These are phyloP conservation scores for Zoanthus sociatus DNA, from an alignment of 92 coral and sea anemone genomes.

Conservation along the genomic window DNA sequence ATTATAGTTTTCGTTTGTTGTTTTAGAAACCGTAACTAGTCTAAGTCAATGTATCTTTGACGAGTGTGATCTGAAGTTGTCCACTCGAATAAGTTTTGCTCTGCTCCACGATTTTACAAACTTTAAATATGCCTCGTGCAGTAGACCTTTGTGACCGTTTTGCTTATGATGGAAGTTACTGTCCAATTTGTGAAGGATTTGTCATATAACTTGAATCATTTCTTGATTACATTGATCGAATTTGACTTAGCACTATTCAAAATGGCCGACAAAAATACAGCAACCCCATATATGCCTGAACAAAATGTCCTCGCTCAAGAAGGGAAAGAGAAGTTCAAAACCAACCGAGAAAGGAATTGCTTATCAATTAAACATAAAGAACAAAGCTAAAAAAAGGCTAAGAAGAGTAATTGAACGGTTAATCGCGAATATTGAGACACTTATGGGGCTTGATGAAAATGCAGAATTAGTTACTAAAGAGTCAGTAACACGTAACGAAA, in stretches of 20 bases:
- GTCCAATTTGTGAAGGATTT: not conserved
- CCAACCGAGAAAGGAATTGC: constrained; percentile 54
- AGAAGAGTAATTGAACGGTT: not conserved
- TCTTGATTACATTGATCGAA: not conserved
- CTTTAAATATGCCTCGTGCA: not conserved
- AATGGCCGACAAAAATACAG: not conserved
- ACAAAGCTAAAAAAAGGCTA: constrained; percentile 43
- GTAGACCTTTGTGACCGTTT: constrained; percentile 1
- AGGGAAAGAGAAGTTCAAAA: constrained; percentile 32
- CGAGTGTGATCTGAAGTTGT: too few species aligned
- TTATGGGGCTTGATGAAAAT: too few species aligned
- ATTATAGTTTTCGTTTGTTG: too few species aligned
- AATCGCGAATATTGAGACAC: too few species aligned
- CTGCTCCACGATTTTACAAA: not conserved
- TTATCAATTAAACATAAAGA: constrained; percentile 43
- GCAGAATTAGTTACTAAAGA: too few species aligned
- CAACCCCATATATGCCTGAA: constrained; percentile 11
- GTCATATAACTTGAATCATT: not conserved
- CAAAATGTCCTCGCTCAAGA: constrained; percentile 27
- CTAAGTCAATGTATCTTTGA: too few species aligned
- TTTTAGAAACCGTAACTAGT: too few species aligned
- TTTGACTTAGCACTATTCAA: not conserved
- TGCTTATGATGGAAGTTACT: not conserved
- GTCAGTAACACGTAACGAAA: too few species aligned
- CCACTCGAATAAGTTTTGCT: too few species aligned